Conservation (phyloP, 1,140 invertebrate species). For the Aphaenogaster floridana region DNA sequence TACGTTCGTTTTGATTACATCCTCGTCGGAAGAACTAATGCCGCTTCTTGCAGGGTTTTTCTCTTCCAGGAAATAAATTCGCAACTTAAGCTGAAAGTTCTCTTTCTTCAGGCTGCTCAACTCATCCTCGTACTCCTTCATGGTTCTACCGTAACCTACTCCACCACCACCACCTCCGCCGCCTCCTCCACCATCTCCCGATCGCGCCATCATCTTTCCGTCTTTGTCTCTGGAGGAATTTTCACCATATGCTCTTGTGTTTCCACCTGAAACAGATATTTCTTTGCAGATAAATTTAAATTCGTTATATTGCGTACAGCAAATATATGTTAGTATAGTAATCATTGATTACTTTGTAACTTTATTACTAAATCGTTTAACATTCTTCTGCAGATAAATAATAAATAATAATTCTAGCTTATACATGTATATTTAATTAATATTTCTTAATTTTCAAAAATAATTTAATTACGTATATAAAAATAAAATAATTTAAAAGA, state of each 20-base stretch:
- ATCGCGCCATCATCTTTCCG: conserved; percentile 16
- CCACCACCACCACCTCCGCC: conserved; percentile 79
- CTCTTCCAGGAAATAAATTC: conserved; percentile 97
- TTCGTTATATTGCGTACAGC: neutral
- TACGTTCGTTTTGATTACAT: conserved; percentile 91
- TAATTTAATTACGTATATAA: too few species aligned
- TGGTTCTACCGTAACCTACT: conserved; percentile 88
- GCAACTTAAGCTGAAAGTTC: conserved; percentile 96
- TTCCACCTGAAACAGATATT: conserved; percentile 76
- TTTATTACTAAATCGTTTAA: neutral
- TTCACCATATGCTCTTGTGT: conserved; percentile 78
- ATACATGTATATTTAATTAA: neutral
- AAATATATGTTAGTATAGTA: neutral
- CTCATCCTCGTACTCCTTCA: conserved; percentile 97
- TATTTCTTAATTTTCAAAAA: neutral
- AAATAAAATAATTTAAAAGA: too few species aligned
- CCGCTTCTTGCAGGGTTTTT: conserved; percentile 87
- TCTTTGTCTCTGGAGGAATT: conserved; percentile 63
- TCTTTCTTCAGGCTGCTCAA: conserved; percentile 94
- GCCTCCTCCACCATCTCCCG: conserved; percentile 66
- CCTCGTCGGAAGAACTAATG: conserved; percentile 88
- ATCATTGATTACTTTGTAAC: neutral
- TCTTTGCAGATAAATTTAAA: neutral
- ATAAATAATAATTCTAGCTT: neutral
- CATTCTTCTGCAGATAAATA: neutral